Percentiles rank a stretch among this genome's conserved stretches.
These are phyloP conservation scores for Oxyteleia sp. DNA, from an alignment of 2,888 invertebrate genomes.

Conservation along the genomic window DNA sequence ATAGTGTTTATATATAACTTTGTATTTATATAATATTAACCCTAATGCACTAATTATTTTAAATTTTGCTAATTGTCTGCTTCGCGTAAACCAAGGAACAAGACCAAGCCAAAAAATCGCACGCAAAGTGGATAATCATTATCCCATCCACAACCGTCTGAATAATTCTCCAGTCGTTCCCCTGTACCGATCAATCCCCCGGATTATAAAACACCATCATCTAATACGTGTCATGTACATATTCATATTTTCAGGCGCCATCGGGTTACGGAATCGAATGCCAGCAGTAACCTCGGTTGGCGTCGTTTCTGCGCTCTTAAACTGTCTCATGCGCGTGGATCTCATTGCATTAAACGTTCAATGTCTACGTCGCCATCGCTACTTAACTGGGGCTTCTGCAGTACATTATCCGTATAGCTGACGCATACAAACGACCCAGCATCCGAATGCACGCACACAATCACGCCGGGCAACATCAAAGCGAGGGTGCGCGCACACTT, in stretches of 20 bases:
- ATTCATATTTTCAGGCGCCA: too few relatives aligned
- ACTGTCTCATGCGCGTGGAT: too few relatives aligned
- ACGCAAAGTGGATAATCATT: background rate
- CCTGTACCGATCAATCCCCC: constrained; percentile 2
- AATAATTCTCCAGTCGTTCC: constrained; percentile 9
- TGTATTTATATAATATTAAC: too few relatives aligned
- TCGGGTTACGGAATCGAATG: too few relatives aligned
- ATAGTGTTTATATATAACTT: too few relatives aligned
- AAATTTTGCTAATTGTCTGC: too few relatives aligned
- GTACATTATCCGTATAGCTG: constrained; percentile 61
- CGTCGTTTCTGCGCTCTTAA: too few relatives aligned
- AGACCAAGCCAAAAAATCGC: background rate
- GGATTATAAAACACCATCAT: constrained; percentile 24
- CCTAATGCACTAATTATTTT: too few relatives aligned
- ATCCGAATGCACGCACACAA: constrained; percentile 30
- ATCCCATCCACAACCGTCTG: background rate
- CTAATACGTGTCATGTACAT: too few relatives aligned
- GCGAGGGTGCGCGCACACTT: constrained; percentile 55
- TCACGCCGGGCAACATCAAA: constrained; percentile 39
- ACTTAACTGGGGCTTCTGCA: constrained; percentile 74
- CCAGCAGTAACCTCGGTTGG: too few relatives aligned
- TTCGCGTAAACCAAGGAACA: background rate
- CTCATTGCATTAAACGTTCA: too few relatives aligned
- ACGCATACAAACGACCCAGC: constrained; percentile 21
- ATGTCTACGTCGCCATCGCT: constrained; percentile 71